Conservation (phyloP, 2,113 vertebrate genomes). For the Nicator chloris region DNA sequence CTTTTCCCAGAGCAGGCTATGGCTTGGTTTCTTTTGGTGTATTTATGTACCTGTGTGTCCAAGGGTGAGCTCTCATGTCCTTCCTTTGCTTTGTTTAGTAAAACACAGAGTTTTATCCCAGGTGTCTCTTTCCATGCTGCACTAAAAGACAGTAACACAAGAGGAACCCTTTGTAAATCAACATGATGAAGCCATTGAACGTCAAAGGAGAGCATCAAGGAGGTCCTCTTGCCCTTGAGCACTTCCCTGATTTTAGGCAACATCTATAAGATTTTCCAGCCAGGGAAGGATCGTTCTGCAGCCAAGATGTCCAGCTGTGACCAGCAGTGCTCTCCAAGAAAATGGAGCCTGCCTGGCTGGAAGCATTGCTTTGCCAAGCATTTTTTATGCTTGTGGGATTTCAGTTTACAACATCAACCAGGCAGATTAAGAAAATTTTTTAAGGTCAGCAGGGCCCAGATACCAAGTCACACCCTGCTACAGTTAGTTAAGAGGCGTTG, state of each 20-base stretch:
- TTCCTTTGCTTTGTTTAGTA: not conserved
- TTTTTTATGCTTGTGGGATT: conserved; percentile 3
- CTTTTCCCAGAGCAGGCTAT: not conserved
- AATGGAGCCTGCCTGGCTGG: not conserved
- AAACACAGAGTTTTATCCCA: not conserved
- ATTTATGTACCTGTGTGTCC: not conserved
- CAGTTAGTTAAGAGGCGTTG: not conserved
- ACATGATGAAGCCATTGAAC: not conserved
- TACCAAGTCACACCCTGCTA: conserved; percentile 26
- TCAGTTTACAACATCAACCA: conserved; percentile 1
- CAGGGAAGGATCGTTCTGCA: not conserved
- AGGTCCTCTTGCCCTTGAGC: not conserved
- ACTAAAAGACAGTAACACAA: not conserved
- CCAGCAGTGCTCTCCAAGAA: not conserved
- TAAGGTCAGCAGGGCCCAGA: conserved; percentile 10
- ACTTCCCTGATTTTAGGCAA: not conserved
- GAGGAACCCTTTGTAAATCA: not conserved
- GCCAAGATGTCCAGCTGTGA: conserved; percentile 12
- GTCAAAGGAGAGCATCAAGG: not conserved
- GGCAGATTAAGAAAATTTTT: not conserved
- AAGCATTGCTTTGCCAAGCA: not conserved
- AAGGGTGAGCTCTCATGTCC: not conserved
- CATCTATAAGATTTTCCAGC: not conserved
- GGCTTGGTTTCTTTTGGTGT: not conserved
- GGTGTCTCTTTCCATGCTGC: not conserved